A percentile compares a stretch with the other conserved stretches of the same genome.
Conservation (phyloP, 2,797 vertebrate genomes). For the Prunella strophiata region DNA sequence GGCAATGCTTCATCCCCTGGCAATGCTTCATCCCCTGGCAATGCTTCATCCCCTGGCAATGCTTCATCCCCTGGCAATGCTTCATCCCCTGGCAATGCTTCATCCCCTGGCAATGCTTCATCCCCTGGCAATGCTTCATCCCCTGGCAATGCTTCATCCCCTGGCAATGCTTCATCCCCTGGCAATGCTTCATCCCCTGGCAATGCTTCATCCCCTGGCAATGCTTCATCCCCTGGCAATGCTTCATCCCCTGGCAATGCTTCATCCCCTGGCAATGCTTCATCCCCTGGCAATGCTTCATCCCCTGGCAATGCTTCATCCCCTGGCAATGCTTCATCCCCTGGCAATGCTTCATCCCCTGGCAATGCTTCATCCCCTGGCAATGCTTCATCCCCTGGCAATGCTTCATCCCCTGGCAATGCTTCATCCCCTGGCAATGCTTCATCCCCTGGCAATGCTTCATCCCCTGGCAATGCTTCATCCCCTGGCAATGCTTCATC, state of each 20-base stretch:
- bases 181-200: background rate
- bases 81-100: rapidly evolving
- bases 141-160: rapidly evolving
- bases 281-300: background rate
- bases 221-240: rapidly evolving
- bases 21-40: too few relatives aligned
- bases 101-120: background rate
- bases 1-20: background rate
- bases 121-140: too few relatives aligned
- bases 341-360: rapidly evolving
- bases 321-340: rapidly evolving
- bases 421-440: rapidly evolving
- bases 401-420: rapidly evolving
- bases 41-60: rapidly evolving
- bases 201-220: too few relatives aligned
- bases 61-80: rapidly evolving
- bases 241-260: rapidly evolving
- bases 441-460: rapidly evolving
- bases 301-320: too few relatives aligned
- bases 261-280: rapidly evolving
- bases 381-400: too few relatives aligned
- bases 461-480: background rate
- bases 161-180: rapidly evolving
- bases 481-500: too few relatives aligned
- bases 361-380: background rate